phyloP scores from a whole-genome alignment of 2,113 vertebrate genomes.

The Anolis carolinensis region DNA sequence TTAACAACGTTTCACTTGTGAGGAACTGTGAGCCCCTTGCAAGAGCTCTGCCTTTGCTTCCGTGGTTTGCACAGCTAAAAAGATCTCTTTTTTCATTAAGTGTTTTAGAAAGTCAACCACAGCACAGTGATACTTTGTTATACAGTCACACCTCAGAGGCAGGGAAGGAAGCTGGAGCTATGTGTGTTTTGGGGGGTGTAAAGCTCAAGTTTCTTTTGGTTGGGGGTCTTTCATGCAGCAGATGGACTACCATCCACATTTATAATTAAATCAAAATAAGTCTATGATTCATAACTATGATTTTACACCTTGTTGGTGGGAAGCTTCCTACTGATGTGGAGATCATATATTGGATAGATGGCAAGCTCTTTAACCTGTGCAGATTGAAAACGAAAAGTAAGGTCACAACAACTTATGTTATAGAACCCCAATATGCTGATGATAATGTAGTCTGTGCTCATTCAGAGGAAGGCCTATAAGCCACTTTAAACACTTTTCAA shows the following conservation, averaged over 20 bases:
- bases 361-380: no score
- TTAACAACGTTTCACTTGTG: conserved; percentile 21
- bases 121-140: not conserved
- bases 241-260: not conserved
- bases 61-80: not conserved
- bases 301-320: no score
- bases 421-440: no score
- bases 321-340: no score
- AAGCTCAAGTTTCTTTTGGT: not conserved
- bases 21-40: not conserved
- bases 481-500: no score
- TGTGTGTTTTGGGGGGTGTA: not conserved
- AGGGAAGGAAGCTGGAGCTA: not conserved
- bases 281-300: no score
- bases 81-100: not conserved
- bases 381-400: no score
- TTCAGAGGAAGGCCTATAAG: no score
- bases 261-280: not conserved
- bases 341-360: no score
- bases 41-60: conserved; percentile 7
- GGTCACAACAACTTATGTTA: no score
- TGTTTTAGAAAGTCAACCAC: not conserved
- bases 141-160: not conserved
- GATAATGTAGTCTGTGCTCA: no score
- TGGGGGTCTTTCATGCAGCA: not conserved